Evolutionary conservation across 2,113 vertebrate genomes (phyloP), one percentile per base, ranked within the genome.

Genomic region (Polypterus senegalus): DNA sequence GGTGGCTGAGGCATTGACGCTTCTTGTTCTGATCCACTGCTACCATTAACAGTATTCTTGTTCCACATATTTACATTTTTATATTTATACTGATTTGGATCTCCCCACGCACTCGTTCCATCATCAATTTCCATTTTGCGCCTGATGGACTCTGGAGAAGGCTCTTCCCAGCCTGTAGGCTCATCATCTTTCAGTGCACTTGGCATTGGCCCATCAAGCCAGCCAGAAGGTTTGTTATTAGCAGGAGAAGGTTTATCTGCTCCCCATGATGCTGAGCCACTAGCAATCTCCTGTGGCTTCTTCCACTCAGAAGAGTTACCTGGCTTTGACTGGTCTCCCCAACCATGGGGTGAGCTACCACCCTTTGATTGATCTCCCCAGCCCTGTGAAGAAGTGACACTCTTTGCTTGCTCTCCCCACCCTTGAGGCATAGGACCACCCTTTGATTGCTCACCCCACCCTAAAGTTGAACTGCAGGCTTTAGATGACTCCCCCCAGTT

Each of bases 101-200:
- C 94, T 58, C 95, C 97, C 97, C 97, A 99, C 49, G 95, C 93
- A 4, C 94, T 83, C 55, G 97, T 99, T 58, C 97, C 97, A 63
- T 99, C 95, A 64, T 99, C 97, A 2, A 99, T 94, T 74, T 96
- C 94, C 88, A 92, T 97, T 66, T 92, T 91, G 4, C 95, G 88
- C 51, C 95, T 88, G 57, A 97, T 82, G 10, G 95, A 95, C 69
- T 99, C 95, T 0, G 97, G 95, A 67, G 93, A 97, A 0, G 94
- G 93, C 63, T 98, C 95, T 78, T 97, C 95, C 97, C 97, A 99
- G 62, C 97, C 96, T 0, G 89, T 89, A 7, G 91, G 80, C 47
- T 86, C 83, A 48, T 91, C 90, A 65, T 94, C 92, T 76, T 93
- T 97, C 1, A 76, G 62, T 1, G 87, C 72, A 6, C 88, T 75